Evolutionary conservation across 1,140 invertebrate species (phyloP).

Genomic region (Gonatopus flavifemur): DNA sequence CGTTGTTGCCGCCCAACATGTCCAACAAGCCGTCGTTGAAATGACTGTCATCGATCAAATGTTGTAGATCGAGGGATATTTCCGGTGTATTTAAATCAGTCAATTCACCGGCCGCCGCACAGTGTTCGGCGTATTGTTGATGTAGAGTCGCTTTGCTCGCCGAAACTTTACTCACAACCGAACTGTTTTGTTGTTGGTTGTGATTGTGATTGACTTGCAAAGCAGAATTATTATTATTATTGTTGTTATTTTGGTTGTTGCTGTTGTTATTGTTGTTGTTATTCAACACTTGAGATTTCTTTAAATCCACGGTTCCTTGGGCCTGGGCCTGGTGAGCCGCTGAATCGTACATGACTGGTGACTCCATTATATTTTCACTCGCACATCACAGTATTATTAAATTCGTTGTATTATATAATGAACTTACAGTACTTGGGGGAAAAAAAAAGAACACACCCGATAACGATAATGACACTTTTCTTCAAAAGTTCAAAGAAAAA

Average conservation of each 20-base stretch:
- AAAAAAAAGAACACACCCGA: no score
- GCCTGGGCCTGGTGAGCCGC: constrained; percentile 50
- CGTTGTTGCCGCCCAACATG: constrained; percentile 65
- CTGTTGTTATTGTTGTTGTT: constrained; percentile 36
- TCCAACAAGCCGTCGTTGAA: constrained; percentile 82
- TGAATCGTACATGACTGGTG: constrained; percentile 56
- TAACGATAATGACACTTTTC: no score
- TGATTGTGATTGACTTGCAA: constrained; percentile 43
- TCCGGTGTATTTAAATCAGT: constrained; percentile 86
- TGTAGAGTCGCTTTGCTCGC: constrained; percentile 58
- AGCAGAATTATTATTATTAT: constrained; percentile 29
- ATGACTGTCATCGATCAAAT: constrained; percentile 83
- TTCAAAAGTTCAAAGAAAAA: not conserved
- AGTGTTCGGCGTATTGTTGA: constrained; percentile 68
- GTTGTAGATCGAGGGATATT: constrained; percentile 84
- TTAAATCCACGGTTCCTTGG: constrained; percentile 42
- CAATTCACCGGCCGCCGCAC: constrained; percentile 65
- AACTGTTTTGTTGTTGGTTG: constrained; percentile 36
- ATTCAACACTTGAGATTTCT: constrained; percentile 45
- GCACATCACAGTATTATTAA: constrained; percentile 44
- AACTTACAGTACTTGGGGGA: no score
- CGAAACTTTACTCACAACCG: constrained; percentile 54
- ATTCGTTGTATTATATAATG: no score
- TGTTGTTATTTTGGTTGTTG: constrained; percentile 27
- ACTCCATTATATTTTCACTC: constrained; percentile 54